Evolutionary conservation across 2,797 vertebrate species (phyloP), one percentile per base, ranked within the genome.

Genomic region (Benthosema pterotum): DNA sequence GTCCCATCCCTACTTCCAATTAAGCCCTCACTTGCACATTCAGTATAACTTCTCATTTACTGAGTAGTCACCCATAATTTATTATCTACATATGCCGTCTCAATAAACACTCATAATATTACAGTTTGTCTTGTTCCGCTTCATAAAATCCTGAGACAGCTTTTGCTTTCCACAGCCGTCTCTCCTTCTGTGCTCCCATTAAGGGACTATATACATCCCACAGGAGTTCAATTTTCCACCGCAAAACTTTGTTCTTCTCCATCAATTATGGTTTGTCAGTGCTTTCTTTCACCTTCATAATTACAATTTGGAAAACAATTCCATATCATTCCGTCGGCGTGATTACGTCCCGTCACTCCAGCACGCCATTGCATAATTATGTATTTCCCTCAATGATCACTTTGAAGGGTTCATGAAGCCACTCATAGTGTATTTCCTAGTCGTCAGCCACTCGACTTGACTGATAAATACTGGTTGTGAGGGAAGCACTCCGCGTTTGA

Each of bases 271-370:
- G 57, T 38, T 60, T 69, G 61, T 71, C 72, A 82, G 75, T 83
- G 80, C 86, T 89, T 88, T 75, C 66, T 69, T 73, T 77, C 56
- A 22, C 72, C 79, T 69, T 69, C n/a, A 52, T 88, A 88, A 91
- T 88, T 88, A 81, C 71, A 87, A 83, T 83, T 80, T 69, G 77
- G 78, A 88, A 87, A 87, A 88, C 84, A 82, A 81, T 90, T 90
- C 85, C 75, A 76, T 80, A 83, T 83, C 78, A 67, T 70, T 78
- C 69, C 82, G 67, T 77, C 80, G 72, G 71, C 71, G 54, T 87
- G 84, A 88, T 88, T 87, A 77, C 75, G 80, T 81, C 75, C 80
- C 65, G 69, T 87, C 87, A 86, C 72, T 83, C 78, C 63, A 78
- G 58, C 68, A 71, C 84, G 67, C 69, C 62, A 16, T 75, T 58